phyloP scores from a whole-genome alignment of 2,113 vertebrate genomes.

The Elachura formosa region DNA sequence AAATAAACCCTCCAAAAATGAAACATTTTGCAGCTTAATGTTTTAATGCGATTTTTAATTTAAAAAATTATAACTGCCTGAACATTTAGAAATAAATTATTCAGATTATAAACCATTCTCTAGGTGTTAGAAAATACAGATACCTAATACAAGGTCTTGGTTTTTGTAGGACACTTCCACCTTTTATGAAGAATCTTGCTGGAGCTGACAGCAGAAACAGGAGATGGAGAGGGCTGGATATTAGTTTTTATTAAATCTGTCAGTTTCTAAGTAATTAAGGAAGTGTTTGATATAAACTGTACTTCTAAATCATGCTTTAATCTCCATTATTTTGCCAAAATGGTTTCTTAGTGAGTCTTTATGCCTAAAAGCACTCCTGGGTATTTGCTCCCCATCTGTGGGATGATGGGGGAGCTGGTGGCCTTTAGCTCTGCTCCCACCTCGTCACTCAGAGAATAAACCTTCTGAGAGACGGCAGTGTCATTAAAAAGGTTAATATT shows the following conservation, averaged over 20 bases:
- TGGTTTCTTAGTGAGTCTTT: neutral
- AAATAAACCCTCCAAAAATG: fast-evolving
- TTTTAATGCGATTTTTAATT: neutral
- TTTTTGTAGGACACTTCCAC: neutral
- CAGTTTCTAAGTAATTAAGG: neutral
- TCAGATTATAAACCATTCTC: neutral
- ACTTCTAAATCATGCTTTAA: neutral
- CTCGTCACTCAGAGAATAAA: neutral
- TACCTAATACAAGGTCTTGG: neutral
- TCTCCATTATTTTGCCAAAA: neutral
- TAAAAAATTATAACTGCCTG: neutral
- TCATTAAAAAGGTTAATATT: conserved; percentile 22
- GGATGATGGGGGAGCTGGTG: neutral
- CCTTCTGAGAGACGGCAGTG: neutral
- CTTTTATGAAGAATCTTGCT: neutral
- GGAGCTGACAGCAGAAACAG: neutral
- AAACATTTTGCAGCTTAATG: neutral
- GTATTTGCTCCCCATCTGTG: neutral
- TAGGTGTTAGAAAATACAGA: neutral
- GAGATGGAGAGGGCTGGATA: neutral
- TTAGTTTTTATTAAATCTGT: neutral
- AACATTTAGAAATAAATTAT: neutral
- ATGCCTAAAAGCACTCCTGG: neutral
- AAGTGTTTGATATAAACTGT: neutral
- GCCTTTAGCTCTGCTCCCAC: neutral